Base-by-base conservation (phyloP, 2,113 vertebrate genomes). In the Aptenodytes forsteri region DNA sequence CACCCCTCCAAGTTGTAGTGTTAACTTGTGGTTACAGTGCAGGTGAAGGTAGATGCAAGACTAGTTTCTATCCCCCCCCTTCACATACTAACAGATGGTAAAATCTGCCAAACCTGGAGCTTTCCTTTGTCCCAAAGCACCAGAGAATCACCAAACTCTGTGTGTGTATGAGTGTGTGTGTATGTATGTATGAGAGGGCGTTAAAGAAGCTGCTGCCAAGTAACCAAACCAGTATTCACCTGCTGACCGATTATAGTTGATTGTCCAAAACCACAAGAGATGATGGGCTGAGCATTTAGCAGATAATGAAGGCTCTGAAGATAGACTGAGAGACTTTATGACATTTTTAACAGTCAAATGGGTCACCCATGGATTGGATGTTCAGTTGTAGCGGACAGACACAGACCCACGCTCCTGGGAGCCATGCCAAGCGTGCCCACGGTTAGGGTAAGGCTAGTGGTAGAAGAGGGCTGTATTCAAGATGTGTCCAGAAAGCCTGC, bases 131-230 rank as follows among this genome's bases (percentile, higher is more conserved):
- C 52, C 69, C 59, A 58, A 36, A 76, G n/a, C 78, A 83, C 62
- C 91, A 90, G 83, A 94, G 78, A 90, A 84, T 93, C 87, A 64
- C 58, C 65, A 42, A 2, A 66, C 10, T 10, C 0, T 34, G 17
- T 52, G 22, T 44, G 10, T 46, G 22, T 22, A 1, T 23, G 17
- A 6, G 17, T 16, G 22, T 21, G 34, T 38, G 36, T 55, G 36
- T 27, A 7, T 46, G 25, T 29, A 1, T 59, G 59, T 17, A 10
- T 15, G 46, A 27, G n/a, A 10, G 40, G 7, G 9, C 1, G 1
- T 79, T 72, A 66, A 54, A 83, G 67, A 70, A 59, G 29, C 47
- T 69, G n/a, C 75, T 73, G 23, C 15, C 0, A 0, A 32, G 36
- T 69, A 54, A 73, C 52, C 67, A 81, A 42, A 84, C 52, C 69